Conservation (phyloP, 2,888 invertebrate genomes). For the Tuta absoluta region DNA sequence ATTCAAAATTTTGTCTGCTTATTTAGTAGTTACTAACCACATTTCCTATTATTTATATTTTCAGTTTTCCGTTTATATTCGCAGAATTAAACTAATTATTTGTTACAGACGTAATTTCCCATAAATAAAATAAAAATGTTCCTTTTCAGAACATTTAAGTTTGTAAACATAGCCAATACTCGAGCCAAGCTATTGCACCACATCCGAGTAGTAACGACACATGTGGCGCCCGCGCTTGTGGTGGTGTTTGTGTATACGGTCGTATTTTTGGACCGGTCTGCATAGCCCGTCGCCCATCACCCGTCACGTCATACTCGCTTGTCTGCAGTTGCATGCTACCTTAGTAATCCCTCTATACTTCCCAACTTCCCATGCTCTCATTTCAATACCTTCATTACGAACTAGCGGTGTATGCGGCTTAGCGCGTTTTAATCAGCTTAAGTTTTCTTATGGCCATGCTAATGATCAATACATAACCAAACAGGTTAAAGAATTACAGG, state of each 20-base stretch:
- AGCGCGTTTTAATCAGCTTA: constrained; percentile 24
- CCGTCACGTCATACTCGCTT: constrained; percentile 37
- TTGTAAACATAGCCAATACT: not conserved
- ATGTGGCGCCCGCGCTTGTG: constrained; percentile 10
- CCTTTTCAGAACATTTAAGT: not conserved
- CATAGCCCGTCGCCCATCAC: constrained; percentile 54
- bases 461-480: constrained; percentile 7
- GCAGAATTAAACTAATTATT: no score
- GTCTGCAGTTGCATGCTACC: constrained; percentile 2
- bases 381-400: constrained; percentile 8
- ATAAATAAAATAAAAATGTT: not conserved
- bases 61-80: no score
- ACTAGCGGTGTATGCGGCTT: constrained; percentile 12
- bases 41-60: no score
- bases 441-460: constrained; percentile 8
- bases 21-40: no score
- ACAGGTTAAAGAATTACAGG: constrained; percentile 12
- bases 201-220: constrained; percentile 9
- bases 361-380: constrained; percentile 22
- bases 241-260: constrained; percentile 19
- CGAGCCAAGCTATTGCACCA: not conserved
- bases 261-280: constrained; percentile 63
- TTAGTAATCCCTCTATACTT: constrained; percentile 33
- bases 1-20: no score
- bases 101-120: no score